Base-by-base conservation (phyloP, 1,140 invertebrate species). In the Drosophila suzukii region DNA sequence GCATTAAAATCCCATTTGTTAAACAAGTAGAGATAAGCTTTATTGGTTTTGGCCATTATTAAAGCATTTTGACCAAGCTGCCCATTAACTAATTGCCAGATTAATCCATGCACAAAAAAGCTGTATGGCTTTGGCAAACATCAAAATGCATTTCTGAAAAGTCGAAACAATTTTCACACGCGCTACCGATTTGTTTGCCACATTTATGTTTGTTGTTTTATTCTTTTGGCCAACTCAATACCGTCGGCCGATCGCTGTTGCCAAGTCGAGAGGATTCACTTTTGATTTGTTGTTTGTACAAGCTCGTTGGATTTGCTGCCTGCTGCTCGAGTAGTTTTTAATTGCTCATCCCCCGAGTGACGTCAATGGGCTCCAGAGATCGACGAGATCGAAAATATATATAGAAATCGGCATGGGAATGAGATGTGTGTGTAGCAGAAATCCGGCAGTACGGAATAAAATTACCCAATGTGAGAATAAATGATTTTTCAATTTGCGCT, bases 251-350 rank as follows among this genome's bases (percentile, higher is more conserved):
- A 15, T 50, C 27, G 27, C 41, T 70, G 67, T 71, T 71, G 51
- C 68, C 68, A 71, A 49, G 68, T 49, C 27, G 13, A 41, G 62
- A 27, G 61, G 41, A 68, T 59, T 60, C 49, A 75, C 74, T 51
- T 76, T 76, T 76, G 74, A 76, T 77, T 77, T 76, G 73, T 77
- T 76, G 50, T 74, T 73, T 74, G 70, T 76, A 76, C 73, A 76
- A 56, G 55, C 59, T 61, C 63, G 73, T 68, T 47, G 53, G 63
- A 27, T 67, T 63, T 41, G 72, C 61, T 60, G 68, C 57, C 62
- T 58, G 70, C 71, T 51, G 60, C n/a, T 63, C 84, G 84, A 86
- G 85, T 89, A 89, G 83, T 86, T 86, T 88, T 88, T 88, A 83
- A 89, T 86, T 86, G 75, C 75, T 46, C 44, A 57, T 46, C 75